Base-by-base conservation (phyloP, 2,113 vertebrate species). In the Albula glossodonta region DNA sequence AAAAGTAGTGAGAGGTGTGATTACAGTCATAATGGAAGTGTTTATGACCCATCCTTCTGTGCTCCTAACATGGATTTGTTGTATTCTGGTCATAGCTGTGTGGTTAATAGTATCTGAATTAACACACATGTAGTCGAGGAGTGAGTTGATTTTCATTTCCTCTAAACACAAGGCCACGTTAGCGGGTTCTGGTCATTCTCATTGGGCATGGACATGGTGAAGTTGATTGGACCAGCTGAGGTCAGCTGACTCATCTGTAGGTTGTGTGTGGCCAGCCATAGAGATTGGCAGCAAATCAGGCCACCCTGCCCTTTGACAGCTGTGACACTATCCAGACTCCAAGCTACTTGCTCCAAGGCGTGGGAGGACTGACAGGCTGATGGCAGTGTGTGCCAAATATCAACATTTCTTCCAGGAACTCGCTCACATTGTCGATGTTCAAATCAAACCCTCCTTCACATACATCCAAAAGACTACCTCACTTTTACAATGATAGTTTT, bases 291-390 rank as follows among this genome's bases (percentile, higher is more conserved):
- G 82, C 13, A 8, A 4, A 6, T 56, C 4, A 60, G 60, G 22
- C 56, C 80, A 80, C 49, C 17, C 53, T 53, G 81, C 63, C 83
- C 79, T 84, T 82, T 80, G 57, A 50, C 4, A 74, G n/a, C 82
- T 53, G 51, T 80, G 22, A 84, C 41, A 31, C 49, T 51, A 74
- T 60, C 50, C n/a, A 41, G 56, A 51, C 22, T 25, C 48, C 15
- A 66, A 41, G 49, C 77, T 84, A 79, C 25, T 74, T 80, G 66
- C 22, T 78, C 56, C n/a, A 25, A 53, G 51, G 66, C 25, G 51
- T 48, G 57, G 41, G 52, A 7, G 48, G 51, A 13, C 22, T 3
- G 50, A 82, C 80, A 78, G 85, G 53, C 51, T 51, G 52, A 63
- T 22, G 52, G 56, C 52, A 80, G 48, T 52, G 2, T 82, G 13